Conservation (phyloP, 1,140 invertebrate species). For the Samia ricini region DNA sequence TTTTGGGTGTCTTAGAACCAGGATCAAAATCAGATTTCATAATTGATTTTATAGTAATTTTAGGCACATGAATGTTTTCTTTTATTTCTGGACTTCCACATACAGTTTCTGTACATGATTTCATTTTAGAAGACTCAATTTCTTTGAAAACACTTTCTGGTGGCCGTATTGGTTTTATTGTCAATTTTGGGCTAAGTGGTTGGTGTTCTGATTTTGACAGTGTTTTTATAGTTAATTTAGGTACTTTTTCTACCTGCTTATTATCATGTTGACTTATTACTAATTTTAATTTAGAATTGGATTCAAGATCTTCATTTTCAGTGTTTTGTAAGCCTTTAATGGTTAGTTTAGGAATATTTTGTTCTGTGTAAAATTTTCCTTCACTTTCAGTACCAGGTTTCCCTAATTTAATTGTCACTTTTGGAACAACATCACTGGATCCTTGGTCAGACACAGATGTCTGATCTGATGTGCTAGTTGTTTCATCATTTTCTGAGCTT, state of each 20-base stretch:
- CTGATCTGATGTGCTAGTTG: slow-evolving; percentile 65
- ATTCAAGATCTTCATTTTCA: slow-evolving; percentile 46
- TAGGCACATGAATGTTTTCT: slow-evolving; percentile 61
- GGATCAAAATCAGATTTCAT: slow-evolving; percentile 47
- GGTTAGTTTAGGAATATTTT: slow-evolving; percentile 66
- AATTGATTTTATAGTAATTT: slow-evolving; percentile 71
- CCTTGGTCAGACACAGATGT: slow-evolving; percentile 64
- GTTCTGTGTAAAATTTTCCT: slow-evolving; percentile 69
- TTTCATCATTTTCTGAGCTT: slow-evolving; percentile 75
- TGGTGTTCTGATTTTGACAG: slow-evolving; percentile 59
- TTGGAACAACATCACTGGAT: slow-evolving; percentile 56
- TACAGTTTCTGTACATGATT: slow-evolving; percentile 47
- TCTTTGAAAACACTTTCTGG: slow-evolving; percentile 45
- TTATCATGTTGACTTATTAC: slow-evolving; percentile 60
- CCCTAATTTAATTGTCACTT: slow-evolving; percentile 72
- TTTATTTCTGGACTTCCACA: slow-evolving; percentile 39
- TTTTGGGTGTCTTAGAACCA: slow-evolving; percentile 42
- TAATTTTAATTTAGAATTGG: slow-evolving; percentile 54
- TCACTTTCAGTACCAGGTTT: slow-evolving; percentile 68
- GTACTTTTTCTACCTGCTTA: slow-evolving; percentile 56
- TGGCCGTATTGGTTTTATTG: slow-evolving; percentile 61
- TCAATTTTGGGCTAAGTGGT: slow-evolving; percentile 65
- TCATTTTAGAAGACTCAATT: slow-evolving; percentile 51
- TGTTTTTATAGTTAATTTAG: slow-evolving; percentile 70
- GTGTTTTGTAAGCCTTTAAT: slow-evolving; percentile 62